Conservation (phyloP, 2,888 invertebrate species). For the Maniola hyperantus region DNA sequence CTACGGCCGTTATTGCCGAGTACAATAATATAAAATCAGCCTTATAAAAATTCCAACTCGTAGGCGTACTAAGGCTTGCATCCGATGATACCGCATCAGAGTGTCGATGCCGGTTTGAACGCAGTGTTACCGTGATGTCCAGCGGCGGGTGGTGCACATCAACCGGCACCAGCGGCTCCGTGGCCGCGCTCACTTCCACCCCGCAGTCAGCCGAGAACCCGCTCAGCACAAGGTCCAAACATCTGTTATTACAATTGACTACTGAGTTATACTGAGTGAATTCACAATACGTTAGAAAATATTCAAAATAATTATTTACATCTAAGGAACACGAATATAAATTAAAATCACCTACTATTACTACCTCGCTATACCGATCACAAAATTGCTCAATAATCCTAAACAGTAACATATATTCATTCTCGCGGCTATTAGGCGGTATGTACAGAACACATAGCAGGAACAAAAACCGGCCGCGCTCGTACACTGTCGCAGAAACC, state of each 20-base stretch:
- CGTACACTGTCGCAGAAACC: conserved; percentile 30
- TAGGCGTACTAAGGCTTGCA: neutral
- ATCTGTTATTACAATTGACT: conserved; percentile 32
- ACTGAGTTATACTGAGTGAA: conserved; percentile 40
- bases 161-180: conserved; percentile 23
- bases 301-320: conserved; percentile 37
- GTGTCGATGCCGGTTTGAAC: neutral
- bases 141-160: conserved; percentile 35
- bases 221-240: conserved; percentile 31
- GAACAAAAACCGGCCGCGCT: conserved; percentile 21
- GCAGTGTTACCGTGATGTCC: conserved; percentile 5
- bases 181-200: conserved; percentile 23
- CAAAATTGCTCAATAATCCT: conserved; percentile 29
- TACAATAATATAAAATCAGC: conserved; percentile 29
- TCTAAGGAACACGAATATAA: conserved; percentile 31
- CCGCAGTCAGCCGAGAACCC: neutral
- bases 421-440: conserved; percentile 24
- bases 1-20: conserved; percentile 1
- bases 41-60: conserved; percentile 27
- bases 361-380: conserved; percentile 29
- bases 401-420: conserved; percentile 25
- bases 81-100: neutral
- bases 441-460: conserved; percentile 31
- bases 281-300: conserved; percentile 36
- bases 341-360: conserved; percentile 40